Conservation (phyloP, 2,797 vertebrate species). For the Lateolabrax maculatus region DNA sequence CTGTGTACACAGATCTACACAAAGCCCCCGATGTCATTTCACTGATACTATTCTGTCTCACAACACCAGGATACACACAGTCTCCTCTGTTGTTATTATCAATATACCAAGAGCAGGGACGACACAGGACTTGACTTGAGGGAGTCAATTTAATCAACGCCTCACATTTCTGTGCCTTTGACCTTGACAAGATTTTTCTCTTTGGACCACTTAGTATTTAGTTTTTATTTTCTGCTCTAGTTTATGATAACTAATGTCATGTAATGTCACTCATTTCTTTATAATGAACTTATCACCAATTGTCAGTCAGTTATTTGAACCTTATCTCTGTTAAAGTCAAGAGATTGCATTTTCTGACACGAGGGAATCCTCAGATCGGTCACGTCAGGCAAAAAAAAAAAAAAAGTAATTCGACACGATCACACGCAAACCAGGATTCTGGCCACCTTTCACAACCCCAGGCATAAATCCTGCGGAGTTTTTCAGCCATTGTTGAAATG, state of each 20-base stretch:
- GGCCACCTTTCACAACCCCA: constrained; percentile 20
- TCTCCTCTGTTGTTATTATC: constrained; percentile 63
- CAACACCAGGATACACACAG: constrained; percentile 47
- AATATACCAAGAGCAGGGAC: constrained; percentile 34
- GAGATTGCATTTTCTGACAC: constrained; percentile 15
- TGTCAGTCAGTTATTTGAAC: constrained; percentile 16
- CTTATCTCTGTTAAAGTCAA: constrained; percentile 20
- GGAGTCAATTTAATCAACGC: constrained; percentile 42
- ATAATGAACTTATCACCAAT: not conserved
- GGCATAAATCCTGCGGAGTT: constrained; percentile 33
- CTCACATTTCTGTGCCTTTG: constrained; percentile 27
- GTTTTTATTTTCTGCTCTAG: constrained; percentile 2
- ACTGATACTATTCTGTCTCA: constrained; percentile 67
- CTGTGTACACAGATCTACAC: constrained; percentile 76
- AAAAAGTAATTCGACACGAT: not conserved
- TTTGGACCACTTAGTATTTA: constrained; percentile 12
- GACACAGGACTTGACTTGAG: constrained; percentile 43
- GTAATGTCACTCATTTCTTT: no score
- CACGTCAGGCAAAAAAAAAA: constrained; percentile 4
- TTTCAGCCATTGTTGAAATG: constrained; percentile 56
- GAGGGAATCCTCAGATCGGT: constrained; percentile 1
- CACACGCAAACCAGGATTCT: constrained; percentile 8
- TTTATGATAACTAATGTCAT: not conserved
- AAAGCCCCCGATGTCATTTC: constrained; percentile 80
- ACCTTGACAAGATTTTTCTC: constrained; percentile 36